A percentile compares a stretch with the other conserved stretches of the same genome.
Evolutionary conservation across 2,797 vertebrate species (phyloP).

Genomic region (Tympanoctomys barrerae): DNA sequence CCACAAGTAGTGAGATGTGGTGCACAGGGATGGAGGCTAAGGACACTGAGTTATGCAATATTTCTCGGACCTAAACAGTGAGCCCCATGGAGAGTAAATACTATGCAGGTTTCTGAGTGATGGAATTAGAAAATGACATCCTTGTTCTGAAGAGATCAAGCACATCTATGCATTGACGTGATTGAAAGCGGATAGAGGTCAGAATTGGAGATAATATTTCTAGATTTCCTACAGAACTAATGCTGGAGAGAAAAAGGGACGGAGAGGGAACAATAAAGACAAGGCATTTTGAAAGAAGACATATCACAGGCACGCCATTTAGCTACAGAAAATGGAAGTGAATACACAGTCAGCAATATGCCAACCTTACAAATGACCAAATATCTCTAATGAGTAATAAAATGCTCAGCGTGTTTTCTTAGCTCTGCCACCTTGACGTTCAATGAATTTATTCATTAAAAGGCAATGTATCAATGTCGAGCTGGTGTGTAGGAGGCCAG

Average conservation of each 20-base stretch:
- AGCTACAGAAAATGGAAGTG: conserved; percentile 47
- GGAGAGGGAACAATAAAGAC: conserved; percentile 4
- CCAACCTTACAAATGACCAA: conserved; percentile 69
- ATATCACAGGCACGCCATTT: conserved; percentile 20
- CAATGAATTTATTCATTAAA: conserved; percentile 72
- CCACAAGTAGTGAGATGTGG: fast-evolving
- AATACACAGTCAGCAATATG: conserved; percentile 64
- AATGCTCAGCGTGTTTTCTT: conserved; percentile 68
- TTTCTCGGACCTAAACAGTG: background rate
- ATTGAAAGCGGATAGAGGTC: conserved; percentile 30
- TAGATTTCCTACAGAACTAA: background rate
- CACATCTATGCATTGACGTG: conserved; percentile 43
- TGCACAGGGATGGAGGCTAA: background rate
- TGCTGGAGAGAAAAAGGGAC: background rate
- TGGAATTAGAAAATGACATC: conserved; percentile 30
- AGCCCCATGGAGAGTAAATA: background rate
- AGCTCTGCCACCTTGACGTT: conserved; percentile 61
- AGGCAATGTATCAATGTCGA: conserved; percentile 71
- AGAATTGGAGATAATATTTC: conserved; percentile 3
- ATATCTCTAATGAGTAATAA: conserved; percentile 79
- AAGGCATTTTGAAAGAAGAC: conserved; percentile 1
- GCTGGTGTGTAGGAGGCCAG: background rate
- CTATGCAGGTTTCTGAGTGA: background rate
- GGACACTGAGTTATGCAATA: background rate
- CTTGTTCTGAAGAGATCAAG: conserved; percentile 35